Evolutionary conservation across 2,888 invertebrate genomes (phyloP).

Genomic region (Coelogynopora nodosa): DNA sequence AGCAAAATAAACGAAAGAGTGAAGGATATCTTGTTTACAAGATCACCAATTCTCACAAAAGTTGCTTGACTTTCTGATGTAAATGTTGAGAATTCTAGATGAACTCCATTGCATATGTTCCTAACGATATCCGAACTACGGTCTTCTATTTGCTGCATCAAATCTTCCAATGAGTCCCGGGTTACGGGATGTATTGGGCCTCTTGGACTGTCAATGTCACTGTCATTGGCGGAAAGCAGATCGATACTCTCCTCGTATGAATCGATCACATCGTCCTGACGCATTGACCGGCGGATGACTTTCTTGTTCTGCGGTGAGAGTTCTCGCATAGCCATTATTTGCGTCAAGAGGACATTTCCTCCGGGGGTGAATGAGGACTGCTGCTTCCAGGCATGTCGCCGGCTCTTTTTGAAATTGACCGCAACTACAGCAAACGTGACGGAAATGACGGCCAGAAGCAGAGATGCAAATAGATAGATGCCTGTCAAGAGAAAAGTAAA

Average conservation of each 20-base stretch:
- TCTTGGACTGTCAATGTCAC: neutral
- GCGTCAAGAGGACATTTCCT: neutral
- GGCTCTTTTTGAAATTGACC: neutral
- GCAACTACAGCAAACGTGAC: neutral
- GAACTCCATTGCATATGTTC: neutral
- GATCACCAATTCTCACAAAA: neutral
- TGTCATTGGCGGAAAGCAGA: neutral
- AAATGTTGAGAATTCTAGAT: neutral
- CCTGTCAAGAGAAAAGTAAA: neutral
- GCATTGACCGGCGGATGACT: neutral
- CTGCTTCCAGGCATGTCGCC: neutral
- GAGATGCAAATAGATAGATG: neutral
- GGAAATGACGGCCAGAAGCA: neutral
- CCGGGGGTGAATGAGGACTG: neutral
- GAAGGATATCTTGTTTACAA: neutral
- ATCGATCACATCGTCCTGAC: neutral
- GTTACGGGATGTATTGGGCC: neutral
- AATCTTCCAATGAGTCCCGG: neutral
- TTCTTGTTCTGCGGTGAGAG: neutral
- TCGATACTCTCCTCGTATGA: neutral
- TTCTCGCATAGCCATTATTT: neutral
- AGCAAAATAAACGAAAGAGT: neutral
- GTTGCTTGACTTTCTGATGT: neutral
- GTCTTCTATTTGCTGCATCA: neutral
- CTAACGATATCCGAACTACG: neutral